A percentile compares a stretch with the other conserved stretches of the same genome.
These are phyloP conservation scores for Micrasema longulum DNA, from an alignment of 1,140 invertebrate species.

Conservation along the genomic window DNA sequence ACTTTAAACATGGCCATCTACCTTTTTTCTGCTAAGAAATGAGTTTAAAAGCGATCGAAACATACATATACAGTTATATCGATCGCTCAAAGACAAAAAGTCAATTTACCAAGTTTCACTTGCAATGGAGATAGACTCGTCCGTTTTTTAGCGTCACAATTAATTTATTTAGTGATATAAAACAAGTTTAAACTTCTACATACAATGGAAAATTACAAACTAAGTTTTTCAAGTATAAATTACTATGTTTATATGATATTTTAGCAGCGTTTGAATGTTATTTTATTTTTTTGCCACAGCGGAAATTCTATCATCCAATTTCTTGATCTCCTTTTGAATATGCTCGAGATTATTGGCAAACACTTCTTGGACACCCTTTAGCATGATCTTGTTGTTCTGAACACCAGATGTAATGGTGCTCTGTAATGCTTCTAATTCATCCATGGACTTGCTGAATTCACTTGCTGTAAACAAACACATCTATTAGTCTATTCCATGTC, in stretches of 20 bases:
- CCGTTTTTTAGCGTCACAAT: too few species aligned
- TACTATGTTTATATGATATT: neutral
- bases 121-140: too few species aligned
- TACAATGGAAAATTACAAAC: too few species aligned
- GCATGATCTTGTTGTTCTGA: constrained; percentile 80
- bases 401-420: constrained; percentile 78
- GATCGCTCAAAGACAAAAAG: too few species aligned
- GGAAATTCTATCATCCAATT: constrained; percentile 77
- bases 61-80: too few species aligned
- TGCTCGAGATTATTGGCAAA: constrained; percentile 81
- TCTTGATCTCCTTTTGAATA: constrained; percentile 80
- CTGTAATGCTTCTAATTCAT: constrained; percentile 85
- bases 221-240: too few species aligned
- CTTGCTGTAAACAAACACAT: constrained; percentile 73
- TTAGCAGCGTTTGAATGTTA: neutral
- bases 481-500: too few species aligned
- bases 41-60: too few species aligned
- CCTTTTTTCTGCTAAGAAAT: too few species aligned
- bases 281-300: constrained; percentile 56
- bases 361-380: constrained; percentile 84
- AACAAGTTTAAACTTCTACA: too few species aligned
- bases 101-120: too few species aligned
- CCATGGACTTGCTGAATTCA: constrained; percentile 86
- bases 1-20: neutral
- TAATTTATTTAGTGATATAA: too few species aligned